Percentiles rank a stretch among this genome's conserved stretches.
phyloP scores from a whole-genome alignment of 2,797 vertebrate genomes.

The Tachyglossus aculeatus region DNA sequence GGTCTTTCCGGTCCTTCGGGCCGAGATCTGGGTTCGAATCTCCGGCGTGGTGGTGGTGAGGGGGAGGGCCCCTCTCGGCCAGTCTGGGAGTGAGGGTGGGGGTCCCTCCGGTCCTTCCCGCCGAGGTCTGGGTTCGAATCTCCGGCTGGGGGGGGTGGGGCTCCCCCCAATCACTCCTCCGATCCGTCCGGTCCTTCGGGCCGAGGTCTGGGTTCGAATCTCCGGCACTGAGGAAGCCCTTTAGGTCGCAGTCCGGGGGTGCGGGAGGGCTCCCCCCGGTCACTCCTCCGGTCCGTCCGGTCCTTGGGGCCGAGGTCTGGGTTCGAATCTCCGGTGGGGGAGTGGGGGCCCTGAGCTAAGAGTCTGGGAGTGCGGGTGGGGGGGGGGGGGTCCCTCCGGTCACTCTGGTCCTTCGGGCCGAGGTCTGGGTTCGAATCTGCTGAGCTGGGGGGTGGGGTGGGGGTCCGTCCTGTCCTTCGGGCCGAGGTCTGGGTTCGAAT shows the following conservation, averaged over 20 bases:
- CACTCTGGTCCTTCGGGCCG: constrained; percentile 70
- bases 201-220: too few relatives aligned
- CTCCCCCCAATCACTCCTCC: neutral
- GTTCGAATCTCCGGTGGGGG: neutral
- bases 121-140: constrained; percentile 23
- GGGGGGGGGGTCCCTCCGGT: constrained; percentile 79
- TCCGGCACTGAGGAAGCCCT: neutral
- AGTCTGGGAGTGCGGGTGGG: constrained; percentile 26
- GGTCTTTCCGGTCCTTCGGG: constrained; percentile 70
- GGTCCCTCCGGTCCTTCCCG: constrained; percentile 50
- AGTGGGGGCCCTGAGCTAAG: constrained; percentile 34
- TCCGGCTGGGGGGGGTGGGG: neutral
- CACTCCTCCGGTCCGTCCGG: constrained; percentile 36
- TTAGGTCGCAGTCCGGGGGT: neutral
- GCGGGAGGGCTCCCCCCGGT: neutral
- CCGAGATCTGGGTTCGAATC: constrained; percentile 2
- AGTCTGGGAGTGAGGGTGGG: constrained; percentile 1
- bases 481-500: constrained; percentile 1
- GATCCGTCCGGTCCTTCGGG: too few relatives aligned
- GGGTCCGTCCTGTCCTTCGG: constrained; percentile 49
- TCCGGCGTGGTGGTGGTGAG: neutral
- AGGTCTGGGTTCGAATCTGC: constrained; percentile 11
- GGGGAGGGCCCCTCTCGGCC: constrained; percentile 47
- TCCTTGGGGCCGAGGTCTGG: neutral
- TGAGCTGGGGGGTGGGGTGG: neutral